Conservation (phyloP, 2,797 vertebrate species). For the Sebastes flavidus region DNA sequence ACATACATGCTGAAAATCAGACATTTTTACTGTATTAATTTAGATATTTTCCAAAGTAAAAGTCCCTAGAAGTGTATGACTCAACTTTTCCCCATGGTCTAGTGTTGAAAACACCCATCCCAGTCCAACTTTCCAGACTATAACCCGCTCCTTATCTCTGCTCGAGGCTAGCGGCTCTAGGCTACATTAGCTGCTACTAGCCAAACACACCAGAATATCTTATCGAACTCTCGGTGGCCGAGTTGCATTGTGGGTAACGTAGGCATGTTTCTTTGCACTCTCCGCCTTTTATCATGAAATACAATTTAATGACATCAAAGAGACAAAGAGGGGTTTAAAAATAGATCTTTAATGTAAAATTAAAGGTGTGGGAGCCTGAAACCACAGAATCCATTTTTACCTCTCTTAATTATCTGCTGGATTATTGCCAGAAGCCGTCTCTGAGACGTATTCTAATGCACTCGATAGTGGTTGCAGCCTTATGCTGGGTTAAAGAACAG, state of each 20-base stretch:
- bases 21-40: too few species aligned
- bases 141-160: too few species aligned
- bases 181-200: too few species aligned
- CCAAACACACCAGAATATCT: not conserved
- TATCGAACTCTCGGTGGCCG: not conserved
- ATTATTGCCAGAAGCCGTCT: constrained; percentile 38
- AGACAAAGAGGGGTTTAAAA: constrained; percentile 6
- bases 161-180: not conserved
- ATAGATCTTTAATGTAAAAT: constrained; percentile 30
- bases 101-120: too few species aligned
- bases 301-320: not conserved
- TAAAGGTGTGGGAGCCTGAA: constrained; percentile 36
- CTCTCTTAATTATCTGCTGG: constrained; percentile 54
- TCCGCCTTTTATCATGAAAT: not conserved
- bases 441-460: constrained; percentile 33
- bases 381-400: constrained; percentile 48
- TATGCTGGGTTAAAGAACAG: constrained; percentile 37
- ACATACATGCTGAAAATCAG: too few species aligned
- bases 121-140: too few species aligned
- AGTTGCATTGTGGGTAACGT: not conserved
- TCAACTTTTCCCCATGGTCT: too few species aligned
- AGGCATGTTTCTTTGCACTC: not conserved
- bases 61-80: too few species aligned
- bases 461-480: constrained; percentile 23
- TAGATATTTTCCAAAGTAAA: too few species aligned